Evolutionary conservation across 2,113 vertebrate genomes (phyloP).

Genomic region (Dicrurus megarhynchus): DNA sequence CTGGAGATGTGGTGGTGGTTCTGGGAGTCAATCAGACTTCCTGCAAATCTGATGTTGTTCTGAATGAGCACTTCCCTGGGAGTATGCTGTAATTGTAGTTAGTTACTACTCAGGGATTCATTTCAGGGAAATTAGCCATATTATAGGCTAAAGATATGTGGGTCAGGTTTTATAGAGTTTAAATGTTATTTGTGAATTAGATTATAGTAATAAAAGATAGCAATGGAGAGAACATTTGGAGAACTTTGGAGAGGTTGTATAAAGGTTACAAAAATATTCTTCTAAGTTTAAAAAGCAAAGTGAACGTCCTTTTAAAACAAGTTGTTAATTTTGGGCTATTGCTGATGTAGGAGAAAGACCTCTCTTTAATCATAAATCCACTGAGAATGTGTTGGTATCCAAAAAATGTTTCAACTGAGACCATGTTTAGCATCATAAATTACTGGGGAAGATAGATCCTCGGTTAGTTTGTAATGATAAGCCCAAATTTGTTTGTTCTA

Average conservation of each 20-base stretch:
- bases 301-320: slow-evolving; percentile 35
- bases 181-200: slow-evolving; percentile 52
- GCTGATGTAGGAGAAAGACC: slow-evolving; percentile 4
- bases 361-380: slow-evolving; percentile 35
- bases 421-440: not conserved
- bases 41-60: not conserved
- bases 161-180: slow-evolving; percentile 44
- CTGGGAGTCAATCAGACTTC: not conserved
- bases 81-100: not conserved
- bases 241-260: slow-evolving; percentile 27
- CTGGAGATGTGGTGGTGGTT: not conserved
- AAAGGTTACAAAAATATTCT: slow-evolving; percentile 53
- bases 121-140: not conserved
- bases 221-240: slow-evolving; percentile 15
- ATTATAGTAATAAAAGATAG: slow-evolving; percentile 56
- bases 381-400: slow-evolving; percentile 26
- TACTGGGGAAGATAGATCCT: not conserved
- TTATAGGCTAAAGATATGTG: not conserved
- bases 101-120: not conserved
- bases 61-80: not conserved
- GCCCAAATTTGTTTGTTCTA: slow-evolving; percentile 12
- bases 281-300: slow-evolving; percentile 43
- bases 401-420: slow-evolving; percentile 30
- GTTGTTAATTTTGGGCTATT: slow-evolving; percentile 41
- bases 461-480: slow-evolving; percentile 3